phyloP scores from a whole-genome alignment of 2,888 invertebrate species.

The Diaphora mendica region DNA sequence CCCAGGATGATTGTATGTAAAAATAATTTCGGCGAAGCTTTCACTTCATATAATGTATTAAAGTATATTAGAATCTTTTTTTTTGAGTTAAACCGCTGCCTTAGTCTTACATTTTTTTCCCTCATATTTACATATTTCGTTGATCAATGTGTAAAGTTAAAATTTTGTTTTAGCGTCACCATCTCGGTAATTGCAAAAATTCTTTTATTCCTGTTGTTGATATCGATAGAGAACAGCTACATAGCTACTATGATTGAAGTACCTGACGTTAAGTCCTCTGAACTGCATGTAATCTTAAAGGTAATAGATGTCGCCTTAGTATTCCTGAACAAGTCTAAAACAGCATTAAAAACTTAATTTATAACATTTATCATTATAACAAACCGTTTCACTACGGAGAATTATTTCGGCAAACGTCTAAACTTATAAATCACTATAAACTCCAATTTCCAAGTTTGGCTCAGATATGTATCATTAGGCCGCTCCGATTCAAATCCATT shows the following conservation, averaged over 20 bases:
- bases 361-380: slow-evolving; percentile 30
- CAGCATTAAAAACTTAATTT: slow-evolving; percentile 17
- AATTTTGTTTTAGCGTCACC: neutral
- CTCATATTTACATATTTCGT: neutral
- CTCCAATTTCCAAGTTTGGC: slow-evolving; percentile 53
- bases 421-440: slow-evolving; percentile 57
- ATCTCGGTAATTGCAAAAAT: neutral
- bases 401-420: slow-evolving; percentile 41
- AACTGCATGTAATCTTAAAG: neutral
- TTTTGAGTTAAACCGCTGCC: neutral
- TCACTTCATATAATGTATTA: neutral
- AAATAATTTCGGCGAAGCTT: neutral
- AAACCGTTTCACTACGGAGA: slow-evolving; percentile 44
- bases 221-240: neutral
- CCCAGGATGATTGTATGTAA: neutral
- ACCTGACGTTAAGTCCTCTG: neutral
- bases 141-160: neutral
- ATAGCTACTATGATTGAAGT: neutral
- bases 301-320: neutral
- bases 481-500: slow-evolving; percentile 63
- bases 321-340: neutral
- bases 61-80: neutral
- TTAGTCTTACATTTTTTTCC: neutral
- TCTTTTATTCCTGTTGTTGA: neutral
- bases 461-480: slow-evolving; percentile 67